Base-by-base conservation (phyloP, 2,113 vertebrate species). In the Tragelaphus imberbis region DNA sequence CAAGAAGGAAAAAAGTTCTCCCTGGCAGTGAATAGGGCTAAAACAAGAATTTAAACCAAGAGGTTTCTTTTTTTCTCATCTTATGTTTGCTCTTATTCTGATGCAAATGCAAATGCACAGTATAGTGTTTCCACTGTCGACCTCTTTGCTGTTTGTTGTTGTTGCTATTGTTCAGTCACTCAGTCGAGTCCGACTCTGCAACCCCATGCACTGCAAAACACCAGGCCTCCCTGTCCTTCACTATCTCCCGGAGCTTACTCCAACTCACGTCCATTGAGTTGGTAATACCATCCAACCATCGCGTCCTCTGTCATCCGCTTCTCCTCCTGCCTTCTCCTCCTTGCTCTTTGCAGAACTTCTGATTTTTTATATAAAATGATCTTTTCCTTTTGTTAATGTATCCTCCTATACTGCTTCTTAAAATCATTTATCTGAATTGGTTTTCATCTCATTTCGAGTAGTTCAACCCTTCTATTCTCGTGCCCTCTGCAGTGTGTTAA, bases 121-220 rank as follows among this genome's bases (percentile, higher is more conserved):
- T 59, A 87, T 80, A 84, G 25, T 51, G 49, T 81, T 92, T 95
- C 93, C 81, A 81, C 47, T 51, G 71, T 71, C 61, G 28, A 77
- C 30, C 75, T n/a, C 14, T 40, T 33, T 53, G 25, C 0, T 47
- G 23, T 58, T 93, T 28, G 10, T 71, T 71, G 10, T 12, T 71
- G n/a, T 3, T 6, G 68, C 68, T 23, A 5, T 40, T 6, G 19
- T 12, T 40, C 68, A 13, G n/a, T 12, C 19, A 1, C 19, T 40
- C n/a, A 40, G 10, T 40, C 0, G 1, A 3, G 68, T 75, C 36
- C 0, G 5, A 40, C 68, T 75, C 68, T 75, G 68, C 0, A 0
- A 23, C 21, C 68, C 68, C 36, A 40, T 25, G 68, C 10, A 23
- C 36, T 75, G 68, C 19, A 40, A 1, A 23, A 71, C 5, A 1